Evolutionary conservation across 2,888 invertebrate genomes (phyloP).

Genomic region (Deladenus siricidicola): DNA sequence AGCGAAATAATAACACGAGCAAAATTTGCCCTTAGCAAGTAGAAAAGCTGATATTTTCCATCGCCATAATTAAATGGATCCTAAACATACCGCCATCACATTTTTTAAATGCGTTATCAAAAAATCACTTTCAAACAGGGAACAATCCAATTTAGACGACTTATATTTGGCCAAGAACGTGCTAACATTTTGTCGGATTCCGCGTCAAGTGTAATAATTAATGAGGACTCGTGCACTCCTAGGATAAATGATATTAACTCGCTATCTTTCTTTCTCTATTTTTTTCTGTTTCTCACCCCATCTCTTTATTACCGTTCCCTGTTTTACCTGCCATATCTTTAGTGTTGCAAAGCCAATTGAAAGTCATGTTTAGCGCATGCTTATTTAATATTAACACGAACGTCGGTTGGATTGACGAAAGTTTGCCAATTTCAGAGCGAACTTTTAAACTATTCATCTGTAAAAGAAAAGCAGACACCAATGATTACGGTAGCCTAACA

Average conservation of each 20-base stretch:
- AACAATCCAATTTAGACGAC: constrained; percentile 32
- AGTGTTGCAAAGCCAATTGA: constrained; percentile 51
- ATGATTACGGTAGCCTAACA: too few relatives aligned
- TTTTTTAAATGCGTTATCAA: not conserved
- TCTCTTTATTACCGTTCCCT: too few relatives aligned
- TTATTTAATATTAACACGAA: constrained; percentile 43
- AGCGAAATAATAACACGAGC: constrained; percentile 1
- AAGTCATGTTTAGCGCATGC: constrained; percentile 50
- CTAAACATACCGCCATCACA: constrained; percentile 15
- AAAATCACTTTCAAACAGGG: constrained; percentile 31
- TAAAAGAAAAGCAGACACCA: too few relatives aligned
- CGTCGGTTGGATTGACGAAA: too few relatives aligned
- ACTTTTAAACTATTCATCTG: too few relatives aligned
- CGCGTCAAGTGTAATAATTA: constrained; percentile 42
- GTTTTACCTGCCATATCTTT: constrained; percentile 32
- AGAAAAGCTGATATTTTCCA: constrained; percentile 49
- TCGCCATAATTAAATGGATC: constrained; percentile 52
- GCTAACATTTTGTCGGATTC: constrained; percentile 29
- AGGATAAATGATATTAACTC: too few relatives aligned
- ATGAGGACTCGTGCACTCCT: constrained; percentile 39
- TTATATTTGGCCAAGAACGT: constrained; percentile 34
- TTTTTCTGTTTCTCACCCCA: too few relatives aligned
- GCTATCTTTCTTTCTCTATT: too few relatives aligned
- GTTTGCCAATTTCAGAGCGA: too few relatives aligned
- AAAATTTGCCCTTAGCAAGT: constrained; percentile 44